A percentile compares a stretch with the other conserved stretches of the same genome.
Evolutionary conservation across 1,140 invertebrate genomes (phyloP).

Genomic region (Achroia grisella): DNA sequence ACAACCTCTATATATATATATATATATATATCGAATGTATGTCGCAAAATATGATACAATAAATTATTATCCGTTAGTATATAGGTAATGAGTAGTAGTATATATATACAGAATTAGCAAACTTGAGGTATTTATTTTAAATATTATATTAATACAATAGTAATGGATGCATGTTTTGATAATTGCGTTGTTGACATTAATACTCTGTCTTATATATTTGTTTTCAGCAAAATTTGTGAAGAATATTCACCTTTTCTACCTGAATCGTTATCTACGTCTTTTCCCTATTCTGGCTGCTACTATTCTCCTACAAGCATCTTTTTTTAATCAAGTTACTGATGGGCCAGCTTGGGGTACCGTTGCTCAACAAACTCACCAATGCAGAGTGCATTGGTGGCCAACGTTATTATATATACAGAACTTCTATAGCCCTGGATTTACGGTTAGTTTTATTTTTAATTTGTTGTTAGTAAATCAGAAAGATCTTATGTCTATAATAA

Average conservation of each 20-base stretch:
- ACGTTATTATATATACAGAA: conserved; percentile 49
- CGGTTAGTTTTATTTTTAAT: conserved; percentile 20
- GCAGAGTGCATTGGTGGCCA: conserved; percentile 43
- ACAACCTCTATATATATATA: no score
- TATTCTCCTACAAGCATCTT: conserved; percentile 71
- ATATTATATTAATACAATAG: no score
- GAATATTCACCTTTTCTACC: conserved; percentile 54
- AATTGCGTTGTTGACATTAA: no score
- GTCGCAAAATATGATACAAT: no score
- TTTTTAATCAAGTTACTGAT: conserved; percentile 72
- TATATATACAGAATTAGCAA: no score
- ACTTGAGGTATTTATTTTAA: no score
- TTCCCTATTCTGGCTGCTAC: conserved; percentile 76
- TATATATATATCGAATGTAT: no score
- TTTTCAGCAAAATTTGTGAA: conserved; percentile 31
- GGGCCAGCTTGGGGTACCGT: conserved; percentile 74
- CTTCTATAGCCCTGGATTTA: conserved; percentile 26
- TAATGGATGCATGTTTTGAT: no score
- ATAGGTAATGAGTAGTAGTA: no score
- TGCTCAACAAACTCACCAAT: conserved; percentile 17
- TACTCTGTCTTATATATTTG: neutral
- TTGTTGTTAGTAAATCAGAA: no score
- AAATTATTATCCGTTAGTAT: no score
- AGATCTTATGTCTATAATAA: no score
- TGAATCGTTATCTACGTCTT: conserved; percentile 73